Base-by-base conservation (phyloP, 2,797 vertebrate species). In the Natrix natrix region DNA sequence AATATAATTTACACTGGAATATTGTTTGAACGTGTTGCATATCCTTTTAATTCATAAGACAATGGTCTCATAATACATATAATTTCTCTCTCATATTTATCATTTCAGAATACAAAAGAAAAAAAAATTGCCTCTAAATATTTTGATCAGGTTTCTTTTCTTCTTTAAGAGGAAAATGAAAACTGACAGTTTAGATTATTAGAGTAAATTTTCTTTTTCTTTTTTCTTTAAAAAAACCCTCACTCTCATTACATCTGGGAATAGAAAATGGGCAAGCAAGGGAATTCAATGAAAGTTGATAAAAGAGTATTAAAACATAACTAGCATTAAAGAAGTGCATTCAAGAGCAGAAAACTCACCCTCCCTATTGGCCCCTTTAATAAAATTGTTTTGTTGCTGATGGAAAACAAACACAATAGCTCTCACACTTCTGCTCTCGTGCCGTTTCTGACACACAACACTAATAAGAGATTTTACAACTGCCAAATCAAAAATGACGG, bases 401-500 rank as follows among this genome's bases (percentile, higher is more conserved):
- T 69, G 91, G 7, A 8, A 61, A 59, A 93, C 91, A 83, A 93
- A 90, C 91, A 87, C 52, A 0, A 94, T 90, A 90, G 57, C 2
- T n/a, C 16, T 48, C 59, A 13, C 20, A 54, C 26, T 52, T 37
- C 37, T 83, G 54, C 28, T 17, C n/a, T 63, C 55, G 0, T 61
- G 87, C 14, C 10, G 43, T 48, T 83, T 83, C 26, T 88, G 5
- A 69, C 54, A 86, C 17, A 92, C 55, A 26, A 57, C 95, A 95
- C 94, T 95, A 97, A 97, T 96, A 96, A 94, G 95, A 97, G 96
- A 97, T 97, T 96, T 97, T 96, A 97, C 94, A 97, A 97, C 95
- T 95, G 94, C 96, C 95, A 97, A 98, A 97, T 97, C 96, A 97
- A 98, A 97, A 96, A 95, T 96, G 95, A 96, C 96, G 96, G 96